Percentiles rank a stretch among this genome's conserved stretches.
Evolutionary conservation across 2,797 vertebrate species (phyloP).

Genomic region (Sebastes melanostomus): DNA sequence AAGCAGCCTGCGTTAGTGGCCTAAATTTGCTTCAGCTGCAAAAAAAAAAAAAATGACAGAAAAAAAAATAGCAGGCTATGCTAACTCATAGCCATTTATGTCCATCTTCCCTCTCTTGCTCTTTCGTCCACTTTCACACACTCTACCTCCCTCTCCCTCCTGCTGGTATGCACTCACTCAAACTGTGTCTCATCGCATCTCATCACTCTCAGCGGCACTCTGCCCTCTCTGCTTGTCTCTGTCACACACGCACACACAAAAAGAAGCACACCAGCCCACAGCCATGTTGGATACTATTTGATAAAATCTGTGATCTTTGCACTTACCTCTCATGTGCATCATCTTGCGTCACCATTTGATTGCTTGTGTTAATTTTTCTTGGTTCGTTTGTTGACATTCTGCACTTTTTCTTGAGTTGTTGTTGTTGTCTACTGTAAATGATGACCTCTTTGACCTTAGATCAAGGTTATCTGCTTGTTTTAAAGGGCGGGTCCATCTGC

Average conservation of each 20-base stretch:
- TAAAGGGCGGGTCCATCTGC: not conserved
- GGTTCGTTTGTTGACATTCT: not conserved
- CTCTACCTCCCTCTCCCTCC: conserved; percentile 46
- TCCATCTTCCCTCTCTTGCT: conserved; percentile 60
- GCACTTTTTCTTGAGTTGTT: not conserved
- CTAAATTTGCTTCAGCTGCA: conserved; percentile 66
- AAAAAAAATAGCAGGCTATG: conserved; percentile 42
- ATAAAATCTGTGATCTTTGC: conserved; percentile 24
- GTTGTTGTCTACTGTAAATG: not conserved
- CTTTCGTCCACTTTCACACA: conserved; percentile 64
- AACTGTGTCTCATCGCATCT: conserved; percentile 77
- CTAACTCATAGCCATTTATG: conserved; percentile 67
- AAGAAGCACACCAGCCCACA: conserved; percentile 39
- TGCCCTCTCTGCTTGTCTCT: conserved; percentile 65
- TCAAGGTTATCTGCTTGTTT: not conserved
- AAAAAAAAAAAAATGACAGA: not conserved
- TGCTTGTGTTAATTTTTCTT: not conserved
- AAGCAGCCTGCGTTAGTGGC: conserved; percentile 70
- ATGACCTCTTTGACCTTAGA: conserved; percentile 15
- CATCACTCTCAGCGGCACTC: conserved; percentile 72
- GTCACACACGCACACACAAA: conserved; percentile 39
- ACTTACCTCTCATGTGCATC: not conserved
- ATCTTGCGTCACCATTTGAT: not conserved
- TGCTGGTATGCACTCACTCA: conserved; percentile 76
- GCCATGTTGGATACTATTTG: conserved; percentile 44